Base-by-base conservation (phyloP, 2,888 invertebrate species). In the Apamea anceps region DNA sequence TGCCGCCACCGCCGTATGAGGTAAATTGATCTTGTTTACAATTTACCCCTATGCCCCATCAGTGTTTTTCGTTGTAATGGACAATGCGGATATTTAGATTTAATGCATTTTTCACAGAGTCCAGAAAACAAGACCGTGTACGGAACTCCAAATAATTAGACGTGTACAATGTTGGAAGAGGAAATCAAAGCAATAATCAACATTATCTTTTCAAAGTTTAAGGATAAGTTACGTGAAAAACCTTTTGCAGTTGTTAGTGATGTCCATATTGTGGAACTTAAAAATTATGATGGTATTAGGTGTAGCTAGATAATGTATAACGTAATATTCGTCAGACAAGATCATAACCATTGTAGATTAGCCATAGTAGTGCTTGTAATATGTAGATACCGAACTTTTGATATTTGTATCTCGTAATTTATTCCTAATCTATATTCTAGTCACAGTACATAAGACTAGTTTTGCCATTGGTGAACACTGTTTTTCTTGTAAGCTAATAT, bases 1-100 rank as follows among this genome's bases (percentile, higher is more conserved):
- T 98, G 88, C 97, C 97, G 82, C 97, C 97, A 88, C 97, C 97
- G 66, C 97, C 97, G 87, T 97, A 97, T 93, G 97, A 97, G 96
- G 97, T 96, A 95, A 95, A 94, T 94, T 95, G 94, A 94, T 94
- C 89, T 93, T 93, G 92, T 93, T 93, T 93, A 91, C 91, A 91
- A 91, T 93, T 92, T 92, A 90, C 91, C 85, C 85, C 89, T 84
- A 78, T 85, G 80, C 73, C 84, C 89, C 77, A 90, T 91, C 89
- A 90, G 79, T 80, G 86, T 90, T 90, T 89, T 89, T 91, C 86
- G 86, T 81, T 89, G 87, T 89, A 90, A 90, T 90, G 82, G 87
- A 89, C 87, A 87, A 84, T 89, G 87, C 87, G 80, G 83, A 88
- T 89, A 90, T 91, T 88, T 82, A 85, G 73, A 88, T 89, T 85